These are phyloP conservation scores for Melanargia galathea DNA, from an alignment of 2,888 invertebrate genomes.

Conservation along the genomic window DNA sequence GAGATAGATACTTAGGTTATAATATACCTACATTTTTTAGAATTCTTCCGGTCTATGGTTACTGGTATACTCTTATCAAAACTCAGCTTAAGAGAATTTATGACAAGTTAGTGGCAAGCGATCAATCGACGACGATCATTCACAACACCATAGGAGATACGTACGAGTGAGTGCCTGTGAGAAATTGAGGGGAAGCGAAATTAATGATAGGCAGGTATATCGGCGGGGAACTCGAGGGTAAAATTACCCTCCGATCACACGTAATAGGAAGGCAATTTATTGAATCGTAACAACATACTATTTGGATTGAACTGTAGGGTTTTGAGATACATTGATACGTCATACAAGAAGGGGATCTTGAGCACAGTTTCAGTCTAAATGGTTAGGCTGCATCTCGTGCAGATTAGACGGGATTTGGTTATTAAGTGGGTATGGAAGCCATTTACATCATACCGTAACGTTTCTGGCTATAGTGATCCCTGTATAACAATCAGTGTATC, in stretches of 20 bases:
- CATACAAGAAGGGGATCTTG: not conserved
- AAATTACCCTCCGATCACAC: not conserved
- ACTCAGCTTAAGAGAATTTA: constrained; percentile 2
- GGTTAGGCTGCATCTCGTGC: not conserved
- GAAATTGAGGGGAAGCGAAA: constrained; percentile 9
- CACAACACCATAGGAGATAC: not conserved
- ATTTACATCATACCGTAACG: not conserved
- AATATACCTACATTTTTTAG: too few species aligned
- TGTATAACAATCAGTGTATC: too few species aligned
- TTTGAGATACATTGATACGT: not conserved
- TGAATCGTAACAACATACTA: not conserved
- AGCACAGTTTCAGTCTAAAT: not conserved
- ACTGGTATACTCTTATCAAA: not conserved
- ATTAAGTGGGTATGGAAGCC: not conserved
- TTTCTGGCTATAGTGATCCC: too few species aligned
- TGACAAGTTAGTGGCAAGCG: not conserved
- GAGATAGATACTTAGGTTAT: too few species aligned
- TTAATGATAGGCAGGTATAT: not conserved
- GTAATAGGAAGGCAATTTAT: not conserved
- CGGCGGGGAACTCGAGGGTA: not conserved
- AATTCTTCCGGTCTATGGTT: not conserved
- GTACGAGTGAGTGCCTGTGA: not conserved
- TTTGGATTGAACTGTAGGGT: not conserved
- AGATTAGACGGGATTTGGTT: not conserved
- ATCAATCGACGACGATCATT: constrained; percentile 1